Evolutionary conservation across 1,140 invertebrate genomes (phyloP).

Genomic region (Aphis gossypii): DNA sequence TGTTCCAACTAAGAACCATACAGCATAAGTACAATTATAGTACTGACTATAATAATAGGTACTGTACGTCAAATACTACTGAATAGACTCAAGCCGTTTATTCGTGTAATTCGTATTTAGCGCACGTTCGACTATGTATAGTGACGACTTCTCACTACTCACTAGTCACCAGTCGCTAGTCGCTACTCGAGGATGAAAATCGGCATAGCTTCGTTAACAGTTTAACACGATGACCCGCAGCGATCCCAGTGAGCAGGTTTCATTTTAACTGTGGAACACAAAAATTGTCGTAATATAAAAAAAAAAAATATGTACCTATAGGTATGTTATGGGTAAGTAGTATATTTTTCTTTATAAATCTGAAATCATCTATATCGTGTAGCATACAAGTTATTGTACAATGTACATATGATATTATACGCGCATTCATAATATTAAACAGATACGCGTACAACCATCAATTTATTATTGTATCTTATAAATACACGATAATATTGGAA

Average conservation of each 20-base stretch:
- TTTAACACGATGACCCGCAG: background rate
- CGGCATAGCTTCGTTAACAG: background rate
- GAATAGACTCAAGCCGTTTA: background rate
- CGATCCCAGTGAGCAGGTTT: background rate
- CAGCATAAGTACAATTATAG: background rate
- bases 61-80: background rate
- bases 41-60: background rate
- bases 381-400: background rate
- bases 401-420: background rate
- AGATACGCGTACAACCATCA: background rate
- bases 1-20: background rate
- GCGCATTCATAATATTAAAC: too few species aligned
- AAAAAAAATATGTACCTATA: background rate
- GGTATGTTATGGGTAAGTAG: background rate
- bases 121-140: background rate
- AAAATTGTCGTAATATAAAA: too few species aligned
- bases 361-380: background rate
- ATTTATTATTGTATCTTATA: background rate
- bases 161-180: too few species aligned
- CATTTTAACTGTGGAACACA: background rate
- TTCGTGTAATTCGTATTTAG: background rate
- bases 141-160: too few species aligned
- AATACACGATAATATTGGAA: background rate
- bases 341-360: too few species aligned
- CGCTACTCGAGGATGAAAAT: background rate